phyloP scores from a whole-genome alignment of 2,888 invertebrate species.

The Odontocerum albicorne region DNA sequence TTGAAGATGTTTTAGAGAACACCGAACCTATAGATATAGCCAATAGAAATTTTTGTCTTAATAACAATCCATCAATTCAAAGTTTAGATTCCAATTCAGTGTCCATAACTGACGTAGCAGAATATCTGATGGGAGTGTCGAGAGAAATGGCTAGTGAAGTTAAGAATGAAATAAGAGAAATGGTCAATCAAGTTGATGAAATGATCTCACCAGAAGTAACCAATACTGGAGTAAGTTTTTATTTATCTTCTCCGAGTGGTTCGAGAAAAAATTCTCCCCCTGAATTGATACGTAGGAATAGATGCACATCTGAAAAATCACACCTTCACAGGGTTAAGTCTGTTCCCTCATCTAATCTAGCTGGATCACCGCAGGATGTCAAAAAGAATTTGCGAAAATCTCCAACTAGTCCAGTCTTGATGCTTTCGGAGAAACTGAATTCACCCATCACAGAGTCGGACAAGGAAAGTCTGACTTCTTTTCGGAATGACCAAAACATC shows the following conservation, averaged over 20 bases:
- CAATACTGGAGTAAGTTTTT: conserved; percentile 24
- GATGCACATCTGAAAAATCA: conserved; percentile 53
- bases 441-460: conserved; percentile 3
- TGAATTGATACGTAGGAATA: conserved; percentile 48
- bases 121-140: conserved; percentile 76
- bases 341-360: conserved; percentile 4
- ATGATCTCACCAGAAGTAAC: conserved; percentile 57
- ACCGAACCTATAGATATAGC: conserved; percentile 62
- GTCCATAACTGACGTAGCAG: conserved; percentile 74
- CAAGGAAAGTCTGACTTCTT: conserved; percentile 24
- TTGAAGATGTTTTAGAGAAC: conserved; percentile 76
- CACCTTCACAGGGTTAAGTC: conserved; percentile 41
- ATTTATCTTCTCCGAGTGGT: conserved; percentile 42
- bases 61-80: conserved; percentile 60
- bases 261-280: conserved; percentile 54
- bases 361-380: conserved; percentile 1
- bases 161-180: conserved; percentile 74
- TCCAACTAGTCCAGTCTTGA: conserved; percentile 52
- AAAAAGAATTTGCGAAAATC: conserved; percentile 46
- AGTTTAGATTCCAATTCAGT: conserved; percentile 65
- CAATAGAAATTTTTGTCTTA: conserved; percentile 46
- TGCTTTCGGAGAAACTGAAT: neutral
- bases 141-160: conserved; percentile 79
- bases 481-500: conserved; percentile 31
- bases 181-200: conserved; percentile 73